Conservation (phyloP, 2,797 vertebrate species). For the Ibycter americanus region DNA sequence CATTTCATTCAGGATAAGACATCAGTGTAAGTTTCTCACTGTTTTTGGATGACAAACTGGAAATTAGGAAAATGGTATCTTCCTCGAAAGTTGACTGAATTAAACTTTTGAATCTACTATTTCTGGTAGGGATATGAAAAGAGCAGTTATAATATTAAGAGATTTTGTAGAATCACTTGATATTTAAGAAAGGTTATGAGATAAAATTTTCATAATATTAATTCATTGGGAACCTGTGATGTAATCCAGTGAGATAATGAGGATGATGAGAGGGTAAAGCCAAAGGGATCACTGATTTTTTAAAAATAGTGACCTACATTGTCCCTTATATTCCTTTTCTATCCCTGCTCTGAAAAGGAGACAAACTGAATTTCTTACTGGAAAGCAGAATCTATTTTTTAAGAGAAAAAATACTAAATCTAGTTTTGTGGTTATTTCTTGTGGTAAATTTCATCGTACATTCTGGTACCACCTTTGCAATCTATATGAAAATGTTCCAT, state of each 20-base stretch:
- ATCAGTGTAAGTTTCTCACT: neutral
- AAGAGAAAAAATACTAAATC: neutral
- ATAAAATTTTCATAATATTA: neutral
- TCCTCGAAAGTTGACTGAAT: neutral
- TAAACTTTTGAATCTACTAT: neutral
- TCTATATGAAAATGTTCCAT: neutral
- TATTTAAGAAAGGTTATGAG: slow-evolving; percentile 5
- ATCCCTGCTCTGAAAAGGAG: neutral
- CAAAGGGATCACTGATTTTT: neutral
- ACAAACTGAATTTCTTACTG: neutral
- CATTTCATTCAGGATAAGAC: neutral
- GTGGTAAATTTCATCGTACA: neutral
- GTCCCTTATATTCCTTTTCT: neutral
- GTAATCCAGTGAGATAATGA: neutral
- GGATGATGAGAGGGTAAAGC: neutral
- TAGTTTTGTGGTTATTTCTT: neutral
- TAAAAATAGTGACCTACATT: neutral
- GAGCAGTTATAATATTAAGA: neutral
- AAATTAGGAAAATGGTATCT: neutral
- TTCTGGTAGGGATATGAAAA: neutral
- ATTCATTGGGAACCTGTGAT: neutral
- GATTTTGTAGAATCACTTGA: neutral
- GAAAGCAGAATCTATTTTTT: neutral
- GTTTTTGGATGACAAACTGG: neutral
- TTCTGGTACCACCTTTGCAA: neutral